Conservation (phyloP, 1,140 invertebrate species). For the Aradophagus sp. region DNA sequence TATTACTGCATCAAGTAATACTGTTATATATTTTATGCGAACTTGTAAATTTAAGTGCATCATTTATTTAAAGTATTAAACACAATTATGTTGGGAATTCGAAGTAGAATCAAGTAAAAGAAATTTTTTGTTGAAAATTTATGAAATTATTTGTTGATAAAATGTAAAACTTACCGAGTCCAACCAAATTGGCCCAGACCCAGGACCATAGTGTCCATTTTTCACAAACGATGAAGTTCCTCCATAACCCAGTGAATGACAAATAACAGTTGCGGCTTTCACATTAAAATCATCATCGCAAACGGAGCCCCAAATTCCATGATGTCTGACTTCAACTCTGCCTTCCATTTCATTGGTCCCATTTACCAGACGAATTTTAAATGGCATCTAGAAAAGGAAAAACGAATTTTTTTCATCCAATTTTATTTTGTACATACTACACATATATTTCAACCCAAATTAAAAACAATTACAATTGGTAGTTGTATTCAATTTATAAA, state of each 20-base stretch:
- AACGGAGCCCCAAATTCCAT: constrained; percentile 84
- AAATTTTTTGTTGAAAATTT: no score
- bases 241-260: constrained; percentile 78
- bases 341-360: constrained; percentile 78
- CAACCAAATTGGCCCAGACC: constrained; percentile 83
- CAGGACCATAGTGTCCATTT: constrained; percentile 73
- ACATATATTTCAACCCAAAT: no score
- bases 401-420: no score
- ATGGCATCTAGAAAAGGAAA: constrained; percentile 75
- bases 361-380: constrained; percentile 79
- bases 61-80: no score
- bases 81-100: no score
- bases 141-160: no score
- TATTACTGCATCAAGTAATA: no score
- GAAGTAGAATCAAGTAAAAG: no score
- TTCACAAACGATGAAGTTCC: constrained; percentile 76
- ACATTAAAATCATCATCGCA: constrained; percentile 86
- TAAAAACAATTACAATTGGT: no score
- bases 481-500: no score
- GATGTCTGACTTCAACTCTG: constrained; percentile 81
- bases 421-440: no score
- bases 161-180: constrained; percentile 77
- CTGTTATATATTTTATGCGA: not conserved
- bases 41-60: no score
- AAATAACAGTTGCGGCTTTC: constrained; percentile 80